Conservation (phyloP, 2,113 vertebrate species). For the Cheilinus undulatus region DNA sequence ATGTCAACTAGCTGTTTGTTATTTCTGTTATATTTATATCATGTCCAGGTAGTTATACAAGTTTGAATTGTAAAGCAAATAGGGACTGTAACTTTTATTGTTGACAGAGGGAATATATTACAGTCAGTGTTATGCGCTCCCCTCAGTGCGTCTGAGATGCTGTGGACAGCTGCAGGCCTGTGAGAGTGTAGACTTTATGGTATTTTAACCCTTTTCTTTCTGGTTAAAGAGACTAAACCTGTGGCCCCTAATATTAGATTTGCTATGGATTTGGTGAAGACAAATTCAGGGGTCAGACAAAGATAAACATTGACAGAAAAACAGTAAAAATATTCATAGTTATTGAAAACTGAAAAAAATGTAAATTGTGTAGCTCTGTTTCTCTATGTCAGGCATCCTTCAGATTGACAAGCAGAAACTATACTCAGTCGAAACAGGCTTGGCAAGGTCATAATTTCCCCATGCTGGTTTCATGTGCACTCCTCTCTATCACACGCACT, state of each 20-base stretch:
- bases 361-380: background rate
- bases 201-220: conserved; percentile 63
- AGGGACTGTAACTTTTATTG: background rate
- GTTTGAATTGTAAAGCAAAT: background rate
- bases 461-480: conserved; percentile 59
- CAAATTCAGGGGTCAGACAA: background rate
- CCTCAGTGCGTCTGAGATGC: conserved; percentile 24
- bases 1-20: conserved; percentile 21
- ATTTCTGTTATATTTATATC: conserved; percentile 4
- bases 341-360: background rate
- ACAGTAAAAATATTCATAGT: background rate
- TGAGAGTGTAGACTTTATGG: conserved; percentile 48
- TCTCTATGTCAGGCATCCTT: conserved; percentile 56
- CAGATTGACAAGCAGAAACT: conserved; percentile 70
- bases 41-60: background rate
- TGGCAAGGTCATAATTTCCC: conserved; percentile 65
- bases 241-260: conserved; percentile 13
- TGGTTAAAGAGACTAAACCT: conserved; percentile 40
- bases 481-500: conserved; percentile 1
- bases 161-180: conserved; percentile 61
- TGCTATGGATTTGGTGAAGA: conserved; percentile 26
- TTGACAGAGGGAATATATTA: background rate
- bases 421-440: conserved; percentile 71
- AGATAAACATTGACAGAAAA: background rate
- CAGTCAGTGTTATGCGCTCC: background rate